Evolutionary conservation across 2,113 vertebrate genomes (phyloP).

Genomic region (Synchiropus splendidus): DNA sequence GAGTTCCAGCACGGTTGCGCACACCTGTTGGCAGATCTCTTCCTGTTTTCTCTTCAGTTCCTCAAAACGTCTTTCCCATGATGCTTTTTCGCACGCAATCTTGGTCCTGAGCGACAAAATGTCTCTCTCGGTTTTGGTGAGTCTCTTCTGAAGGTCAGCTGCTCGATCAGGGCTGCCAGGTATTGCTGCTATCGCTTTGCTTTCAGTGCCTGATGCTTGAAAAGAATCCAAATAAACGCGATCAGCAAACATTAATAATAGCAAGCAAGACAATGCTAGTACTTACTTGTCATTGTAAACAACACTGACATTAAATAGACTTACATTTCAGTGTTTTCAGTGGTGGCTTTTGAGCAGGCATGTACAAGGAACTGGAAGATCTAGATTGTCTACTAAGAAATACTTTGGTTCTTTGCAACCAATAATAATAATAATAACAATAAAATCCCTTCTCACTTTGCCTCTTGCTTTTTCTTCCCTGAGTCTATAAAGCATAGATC

Average conservation of each 20-base stretch:
- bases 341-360: background rate
- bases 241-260: no score
- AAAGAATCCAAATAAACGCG: background rate
- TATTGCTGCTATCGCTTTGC: conserved; percentile 22
- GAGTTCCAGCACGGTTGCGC: background rate
- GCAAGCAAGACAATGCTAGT: no score
- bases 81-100: conserved; percentile 64
- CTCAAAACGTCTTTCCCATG: conserved; percentile 70
- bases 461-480: no score
- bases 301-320: background rate
- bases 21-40: conserved; percentile 58
- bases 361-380: background rate
- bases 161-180: conserved; percentile 32
- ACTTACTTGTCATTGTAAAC: background rate
- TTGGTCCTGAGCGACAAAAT: conserved; percentile 68
- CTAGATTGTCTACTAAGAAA: no score
- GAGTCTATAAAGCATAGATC: no score
- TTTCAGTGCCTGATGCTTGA: conserved; percentile 21
- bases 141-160: conserved; percentile 46
- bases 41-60: conserved; percentile 70
- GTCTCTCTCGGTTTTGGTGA: conserved; percentile 65
- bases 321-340: background rate
- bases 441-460: no score
- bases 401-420: no score
- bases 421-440: no score